These are phyloP conservation scores for Anthonomus grandis DNA, from an alignment of 1,140 invertebrate species.

Conservation along the genomic window DNA sequence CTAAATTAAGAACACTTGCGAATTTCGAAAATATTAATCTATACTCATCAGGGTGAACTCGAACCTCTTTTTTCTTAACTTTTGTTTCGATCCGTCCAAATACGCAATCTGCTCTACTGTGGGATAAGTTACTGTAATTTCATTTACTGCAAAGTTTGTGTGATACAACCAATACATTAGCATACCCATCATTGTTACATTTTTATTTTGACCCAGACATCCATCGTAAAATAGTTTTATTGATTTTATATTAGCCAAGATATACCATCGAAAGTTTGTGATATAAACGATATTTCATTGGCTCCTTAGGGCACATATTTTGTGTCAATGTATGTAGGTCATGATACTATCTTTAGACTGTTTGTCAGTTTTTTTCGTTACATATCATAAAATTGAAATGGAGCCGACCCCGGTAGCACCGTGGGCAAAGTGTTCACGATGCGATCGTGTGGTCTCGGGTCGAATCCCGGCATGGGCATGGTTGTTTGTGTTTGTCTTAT, in stretches of 20 bases:
- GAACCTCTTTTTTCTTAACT: not conserved
- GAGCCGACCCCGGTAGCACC: no score
- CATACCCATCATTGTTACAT: no score
- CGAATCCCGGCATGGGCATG: no score
- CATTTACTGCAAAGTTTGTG: not conserved
- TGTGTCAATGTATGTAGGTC: constrained; percentile 1
- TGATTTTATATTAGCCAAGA: not conserved
- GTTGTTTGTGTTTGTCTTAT: no score
- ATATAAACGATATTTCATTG: constrained; percentile 2
- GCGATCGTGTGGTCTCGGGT: no score
- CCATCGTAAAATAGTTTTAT: constrained; percentile 12
- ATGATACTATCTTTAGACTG: constrained; percentile 1
- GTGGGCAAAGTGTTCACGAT: no score
- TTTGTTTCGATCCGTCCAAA: constrained; percentile 1
- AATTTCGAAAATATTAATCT: no score
- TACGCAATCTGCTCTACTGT: not conserved
- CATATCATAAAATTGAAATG: constrained; percentile 1
- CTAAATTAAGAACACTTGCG: no score
- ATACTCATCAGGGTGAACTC: no score
- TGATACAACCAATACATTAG: no score
- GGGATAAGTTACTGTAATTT: constrained; percentile 4
- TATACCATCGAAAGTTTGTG: not conserved
- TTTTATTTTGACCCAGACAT: constrained; percentile 6
- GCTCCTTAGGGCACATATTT: not conserved
- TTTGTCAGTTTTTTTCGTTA: not conserved